A percentile compares a stretch with the other conserved stretches of the same genome.
phyloP scores from a whole-genome alignment of 2,113 vertebrate genomes.

The Elachura formosa region DNA sequence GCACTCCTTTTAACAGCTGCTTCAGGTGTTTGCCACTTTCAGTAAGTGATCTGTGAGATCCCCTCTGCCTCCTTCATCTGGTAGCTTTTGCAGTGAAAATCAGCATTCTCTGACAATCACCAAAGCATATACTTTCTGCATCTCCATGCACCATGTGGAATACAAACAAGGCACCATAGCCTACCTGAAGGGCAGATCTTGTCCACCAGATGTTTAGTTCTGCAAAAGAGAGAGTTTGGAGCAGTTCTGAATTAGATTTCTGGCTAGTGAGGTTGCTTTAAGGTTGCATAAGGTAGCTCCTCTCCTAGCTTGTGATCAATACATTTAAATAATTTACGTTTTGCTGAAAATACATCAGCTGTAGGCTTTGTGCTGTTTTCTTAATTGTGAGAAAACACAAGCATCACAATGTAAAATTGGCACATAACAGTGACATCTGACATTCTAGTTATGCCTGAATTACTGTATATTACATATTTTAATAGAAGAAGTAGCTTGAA shows the following conservation, averaged over 20 bases:
- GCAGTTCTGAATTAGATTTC: background rate
- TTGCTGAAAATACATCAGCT: background rate
- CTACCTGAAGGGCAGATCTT: background rate
- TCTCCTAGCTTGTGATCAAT: background rate
- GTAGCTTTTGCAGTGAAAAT: background rate
- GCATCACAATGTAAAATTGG: background rate
- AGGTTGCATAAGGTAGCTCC: accelerated
- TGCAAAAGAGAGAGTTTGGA: background rate
- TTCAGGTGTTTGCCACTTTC: background rate
- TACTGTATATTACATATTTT: background rate
- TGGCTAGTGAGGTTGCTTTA: background rate
- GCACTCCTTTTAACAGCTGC: background rate
- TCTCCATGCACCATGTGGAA: background rate
- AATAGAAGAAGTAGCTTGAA: background rate
- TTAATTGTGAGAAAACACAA: background rate
- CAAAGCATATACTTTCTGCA: background rate
- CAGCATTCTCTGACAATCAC: background rate
- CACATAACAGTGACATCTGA: background rate
- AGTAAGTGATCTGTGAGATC: background rate
- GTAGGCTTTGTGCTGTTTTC: background rate
- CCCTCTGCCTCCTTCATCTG: background rate
- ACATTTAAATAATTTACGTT: background rate
- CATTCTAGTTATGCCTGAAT: background rate
- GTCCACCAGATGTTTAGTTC: background rate
- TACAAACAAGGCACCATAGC: background rate